These are phyloP conservation scores for Notiomystis cincta DNA, from an alignment of 2,113 vertebrate genomes.

Conservation along the genomic window DNA sequence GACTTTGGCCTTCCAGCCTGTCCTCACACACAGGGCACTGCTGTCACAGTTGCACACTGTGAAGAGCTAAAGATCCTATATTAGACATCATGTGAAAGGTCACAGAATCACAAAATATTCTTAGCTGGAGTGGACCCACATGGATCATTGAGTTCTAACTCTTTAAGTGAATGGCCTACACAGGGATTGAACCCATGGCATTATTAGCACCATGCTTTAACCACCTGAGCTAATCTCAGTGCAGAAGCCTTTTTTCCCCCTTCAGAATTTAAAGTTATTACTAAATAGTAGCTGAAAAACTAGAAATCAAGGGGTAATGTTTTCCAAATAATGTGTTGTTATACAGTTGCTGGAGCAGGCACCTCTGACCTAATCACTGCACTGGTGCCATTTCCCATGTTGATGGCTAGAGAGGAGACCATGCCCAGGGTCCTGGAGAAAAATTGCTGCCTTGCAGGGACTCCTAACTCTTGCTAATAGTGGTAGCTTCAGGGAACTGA, in stretches of 20 bases:
- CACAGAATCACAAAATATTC: background rate
- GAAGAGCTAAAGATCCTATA: background rate
- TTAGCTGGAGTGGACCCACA: background rate
- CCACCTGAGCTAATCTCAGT: background rate
- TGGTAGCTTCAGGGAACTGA: background rate
- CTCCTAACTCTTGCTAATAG: background rate
- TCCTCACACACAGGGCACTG: background rate
- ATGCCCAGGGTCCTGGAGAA: background rate
- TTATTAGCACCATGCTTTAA: background rate
- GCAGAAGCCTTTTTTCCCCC: background rate
- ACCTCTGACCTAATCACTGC: background rate
- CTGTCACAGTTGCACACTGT: accelerated
- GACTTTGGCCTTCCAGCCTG: background rate
- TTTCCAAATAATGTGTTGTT: background rate
- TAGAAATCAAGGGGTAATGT: background rate
- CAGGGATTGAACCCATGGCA: accelerated
- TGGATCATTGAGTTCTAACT: background rate
- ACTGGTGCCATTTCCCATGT: background rate
- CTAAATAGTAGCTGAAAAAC: background rate
- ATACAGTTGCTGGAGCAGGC: background rate
- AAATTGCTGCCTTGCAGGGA: background rate
- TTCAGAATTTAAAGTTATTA: background rate
- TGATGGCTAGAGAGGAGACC: background rate
- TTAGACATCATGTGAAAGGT: background rate
- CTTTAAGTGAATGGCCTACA: background rate